Evolutionary conservation across 2,113 vertebrate species (phyloP).

Genomic region (Piliocolobus tephrosceles): DNA sequence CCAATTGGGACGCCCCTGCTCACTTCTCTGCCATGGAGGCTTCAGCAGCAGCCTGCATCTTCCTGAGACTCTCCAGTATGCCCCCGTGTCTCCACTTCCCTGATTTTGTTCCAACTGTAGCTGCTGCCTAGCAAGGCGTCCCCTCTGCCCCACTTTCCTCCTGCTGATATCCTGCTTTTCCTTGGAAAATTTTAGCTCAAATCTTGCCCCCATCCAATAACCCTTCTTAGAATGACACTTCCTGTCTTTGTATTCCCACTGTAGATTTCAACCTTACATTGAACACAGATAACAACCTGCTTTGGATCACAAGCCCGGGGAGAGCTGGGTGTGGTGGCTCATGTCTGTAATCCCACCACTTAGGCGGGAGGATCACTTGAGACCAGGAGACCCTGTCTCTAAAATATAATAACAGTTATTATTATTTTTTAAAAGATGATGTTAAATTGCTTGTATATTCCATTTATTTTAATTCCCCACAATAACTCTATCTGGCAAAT

Average conservation of each 20-base stretch:
- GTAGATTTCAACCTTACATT: neutral
- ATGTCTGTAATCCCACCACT: too few species aligned
- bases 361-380: too few species aligned
- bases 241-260: neutral
- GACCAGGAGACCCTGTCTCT: too few species aligned
- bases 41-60: neutral
- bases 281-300: neutral
- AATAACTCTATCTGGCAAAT: neutral
- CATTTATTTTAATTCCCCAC: neutral
- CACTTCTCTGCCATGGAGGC: neutral
- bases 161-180: neutral
- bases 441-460: neutral
- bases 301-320: neutral
- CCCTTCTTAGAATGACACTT: neutral
- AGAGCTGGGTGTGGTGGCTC: neutral
- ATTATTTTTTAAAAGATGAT: too few species aligned
- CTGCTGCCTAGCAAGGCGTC: neutral
- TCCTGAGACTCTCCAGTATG: accelerated
- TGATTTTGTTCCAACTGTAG: accelerated
- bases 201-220: neutral
- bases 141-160: too few species aligned
- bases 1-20: accelerated
- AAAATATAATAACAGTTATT: too few species aligned
- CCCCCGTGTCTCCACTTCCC: neutral
- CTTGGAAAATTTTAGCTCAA: neutral